Base-by-base conservation (phyloP, 1,140 invertebrate species). In the Nephotettix cincticeps region DNA sequence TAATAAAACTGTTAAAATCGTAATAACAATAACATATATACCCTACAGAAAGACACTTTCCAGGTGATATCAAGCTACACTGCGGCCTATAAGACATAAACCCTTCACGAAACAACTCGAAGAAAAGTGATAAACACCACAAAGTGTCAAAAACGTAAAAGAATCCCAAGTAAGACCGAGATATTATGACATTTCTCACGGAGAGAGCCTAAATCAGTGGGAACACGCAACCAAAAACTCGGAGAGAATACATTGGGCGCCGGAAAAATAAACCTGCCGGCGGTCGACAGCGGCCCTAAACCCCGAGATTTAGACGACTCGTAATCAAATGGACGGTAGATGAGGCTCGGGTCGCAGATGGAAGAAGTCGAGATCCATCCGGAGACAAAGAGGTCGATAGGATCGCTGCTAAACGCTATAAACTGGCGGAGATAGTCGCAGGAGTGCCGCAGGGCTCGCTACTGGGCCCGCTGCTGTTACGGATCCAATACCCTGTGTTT, bases 241-340 rank as follows among this genome's bases (percentile, higher is more conserved):
- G 14, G 47, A n/a, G 47, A 51, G 47, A 51, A 51, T 51, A 51
- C 47, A 51, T 51, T 51, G 47, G 47, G 47, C 47, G 47, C 14
- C 47, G 47, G 47, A 51, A 51, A 51, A 21, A 51, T 51, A 51
- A 51, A 51, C 47, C 47, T 51, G 47, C 47, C 47, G 47, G 21
- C 4, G 14, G 47, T 21, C 14, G 47, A 51, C 47, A 51, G 47
- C 14, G 47, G 47, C 21, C 47, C 47, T 51, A 51, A 51, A 51
- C 47, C 47, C n/a, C 47, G 47, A 51, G 47, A 51, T 51, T 51
- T 51, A 51, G 47, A 51, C 14, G 14, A 21, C 14, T 19, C 47
- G 14, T 51, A 51, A 51, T 51, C 14, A 51, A 51, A 51, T 51
- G 47, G 47, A 51, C 47, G 14, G 14, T 51, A 51, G 47, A 51